Conservation (phyloP, 2,888 invertebrate genomes). For the Julus scandinavius region DNA sequence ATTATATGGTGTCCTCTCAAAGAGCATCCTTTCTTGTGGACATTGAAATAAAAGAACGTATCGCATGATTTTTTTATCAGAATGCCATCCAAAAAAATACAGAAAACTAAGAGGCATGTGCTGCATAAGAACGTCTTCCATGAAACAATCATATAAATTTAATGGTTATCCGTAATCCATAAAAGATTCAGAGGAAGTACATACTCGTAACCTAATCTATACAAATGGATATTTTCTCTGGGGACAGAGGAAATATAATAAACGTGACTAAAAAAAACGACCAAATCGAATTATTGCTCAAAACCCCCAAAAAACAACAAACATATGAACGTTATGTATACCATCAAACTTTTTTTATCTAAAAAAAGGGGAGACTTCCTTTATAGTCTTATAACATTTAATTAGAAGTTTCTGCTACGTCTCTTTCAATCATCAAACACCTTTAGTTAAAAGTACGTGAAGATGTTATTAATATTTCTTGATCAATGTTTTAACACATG, state of each 20-base stretch:
- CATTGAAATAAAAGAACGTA: neutral
- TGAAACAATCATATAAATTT: neutral
- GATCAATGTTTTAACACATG: too few relatives aligned
- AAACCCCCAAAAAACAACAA: neutral
- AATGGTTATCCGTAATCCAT: neutral
- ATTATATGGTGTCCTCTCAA: neutral
- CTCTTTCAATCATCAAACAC: too few relatives aligned
- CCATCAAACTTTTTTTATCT: too few relatives aligned
- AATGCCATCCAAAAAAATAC: neutral
- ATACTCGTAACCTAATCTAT: neutral
- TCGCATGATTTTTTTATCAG: neutral
- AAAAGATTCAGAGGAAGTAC: neutral
- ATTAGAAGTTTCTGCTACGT: too few relatives aligned
- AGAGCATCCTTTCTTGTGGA: neutral
- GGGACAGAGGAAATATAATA: neutral
- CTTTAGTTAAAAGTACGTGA: too few relatives aligned
- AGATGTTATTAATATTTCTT: too few relatives aligned
- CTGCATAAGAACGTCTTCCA: neutral
- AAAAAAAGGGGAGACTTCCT: too few relatives aligned
- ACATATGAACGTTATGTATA: too few relatives aligned
- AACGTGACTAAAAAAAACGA: neutral
- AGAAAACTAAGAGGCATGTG: neutral
- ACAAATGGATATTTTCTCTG: neutral
- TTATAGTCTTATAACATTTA: too few relatives aligned
- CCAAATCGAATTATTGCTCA: neutral